These are phyloP conservation scores for Cheirogaleus major DNA, from an alignment of 2,797 vertebrate genomes.

Conservation along the genomic window DNA sequence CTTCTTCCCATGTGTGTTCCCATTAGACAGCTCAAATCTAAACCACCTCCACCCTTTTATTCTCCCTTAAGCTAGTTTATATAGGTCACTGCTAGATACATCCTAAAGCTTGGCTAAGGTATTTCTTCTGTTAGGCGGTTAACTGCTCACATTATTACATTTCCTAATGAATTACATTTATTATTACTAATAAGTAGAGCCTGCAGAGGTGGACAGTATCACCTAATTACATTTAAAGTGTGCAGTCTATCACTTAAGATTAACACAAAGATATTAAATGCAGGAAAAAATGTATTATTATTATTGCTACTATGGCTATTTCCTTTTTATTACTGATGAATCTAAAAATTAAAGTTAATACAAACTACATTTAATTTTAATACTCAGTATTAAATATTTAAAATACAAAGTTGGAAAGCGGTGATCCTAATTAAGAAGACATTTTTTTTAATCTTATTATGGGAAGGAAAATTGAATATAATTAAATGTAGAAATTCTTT, in stretches of 20 bases:
- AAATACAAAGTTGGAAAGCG: conserved; percentile 29
- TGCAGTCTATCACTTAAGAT: conserved; percentile 14
- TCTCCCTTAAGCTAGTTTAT: background rate
- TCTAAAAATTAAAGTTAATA: conserved; percentile 39
- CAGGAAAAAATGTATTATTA: background rate
- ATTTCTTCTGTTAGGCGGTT: background rate
- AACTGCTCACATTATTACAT: conserved; percentile 2
- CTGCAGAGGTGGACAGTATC: background rate
- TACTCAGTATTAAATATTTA: conserved; percentile 39
- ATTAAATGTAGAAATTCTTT: background rate
- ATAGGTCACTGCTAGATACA: background rate
- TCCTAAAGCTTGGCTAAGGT: background rate
- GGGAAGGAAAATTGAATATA: background rate
- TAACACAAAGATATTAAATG: background rate
- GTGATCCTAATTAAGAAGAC: background rate
- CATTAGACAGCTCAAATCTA: background rate
- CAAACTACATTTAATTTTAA: conserved; percentile 32
- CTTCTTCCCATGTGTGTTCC: background rate
- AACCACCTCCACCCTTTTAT: background rate
- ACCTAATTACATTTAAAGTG: conserved; percentile 6
- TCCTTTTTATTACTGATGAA: conserved; percentile 25
- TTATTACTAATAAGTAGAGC: conserved; percentile 7
- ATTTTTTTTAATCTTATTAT: background rate
- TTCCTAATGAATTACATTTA: conserved; percentile 5
- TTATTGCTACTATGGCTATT: background rate